Evolutionary conservation across 2,888 invertebrate species (phyloP).

Genomic region (Nemotelus nigrinus): DNA sequence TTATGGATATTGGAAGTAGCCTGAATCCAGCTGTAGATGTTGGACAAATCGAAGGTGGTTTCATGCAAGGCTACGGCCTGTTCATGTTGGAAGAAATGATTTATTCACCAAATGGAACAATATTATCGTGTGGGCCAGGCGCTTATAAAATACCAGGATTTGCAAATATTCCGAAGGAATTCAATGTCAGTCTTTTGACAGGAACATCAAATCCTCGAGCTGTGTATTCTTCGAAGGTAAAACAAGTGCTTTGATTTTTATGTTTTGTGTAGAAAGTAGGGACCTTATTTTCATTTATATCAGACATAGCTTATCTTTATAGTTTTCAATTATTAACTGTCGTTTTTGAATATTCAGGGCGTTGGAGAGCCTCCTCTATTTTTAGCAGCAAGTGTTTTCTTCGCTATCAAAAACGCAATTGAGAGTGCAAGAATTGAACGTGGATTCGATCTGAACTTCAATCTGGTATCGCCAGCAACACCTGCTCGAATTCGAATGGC

Average conservation of each 20-base stretch:
- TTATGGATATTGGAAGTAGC: conserved; percentile 96
- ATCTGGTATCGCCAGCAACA: conserved; percentile 86
- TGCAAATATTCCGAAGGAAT: conserved; percentile 88
- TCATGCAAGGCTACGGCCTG: conserved; percentile 93
- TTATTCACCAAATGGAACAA: conserved; percentile 83
- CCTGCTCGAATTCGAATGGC: conserved; percentile 89
- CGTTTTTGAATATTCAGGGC: conserved; percentile 70
- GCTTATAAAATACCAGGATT: conserved; percentile 95
- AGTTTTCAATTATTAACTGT: no score
- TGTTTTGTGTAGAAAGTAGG: no score
- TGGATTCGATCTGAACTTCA: conserved; percentile 71
- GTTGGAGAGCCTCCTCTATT: conserved; percentile 96
- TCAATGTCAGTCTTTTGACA: conserved; percentile 91
- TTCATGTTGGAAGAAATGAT: conserved; percentile 91
- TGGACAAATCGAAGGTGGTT: conserved; percentile 96
- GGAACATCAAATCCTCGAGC: conserved; percentile 91
- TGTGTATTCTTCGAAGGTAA: conserved; percentile 94
- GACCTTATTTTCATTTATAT: no score
- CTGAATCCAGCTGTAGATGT: conserved; percentile 97
- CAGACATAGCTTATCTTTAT: no score
- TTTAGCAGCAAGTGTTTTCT: conserved; percentile 86
- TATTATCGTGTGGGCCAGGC: conserved; percentile 89
- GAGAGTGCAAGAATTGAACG: conserved; percentile 79
- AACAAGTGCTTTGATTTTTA: neutral
- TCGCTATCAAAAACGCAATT: conserved; percentile 90